phyloP scores from a whole-genome alignment of 2,113 vertebrate genomes.

The Erythrocercus mccallii region DNA sequence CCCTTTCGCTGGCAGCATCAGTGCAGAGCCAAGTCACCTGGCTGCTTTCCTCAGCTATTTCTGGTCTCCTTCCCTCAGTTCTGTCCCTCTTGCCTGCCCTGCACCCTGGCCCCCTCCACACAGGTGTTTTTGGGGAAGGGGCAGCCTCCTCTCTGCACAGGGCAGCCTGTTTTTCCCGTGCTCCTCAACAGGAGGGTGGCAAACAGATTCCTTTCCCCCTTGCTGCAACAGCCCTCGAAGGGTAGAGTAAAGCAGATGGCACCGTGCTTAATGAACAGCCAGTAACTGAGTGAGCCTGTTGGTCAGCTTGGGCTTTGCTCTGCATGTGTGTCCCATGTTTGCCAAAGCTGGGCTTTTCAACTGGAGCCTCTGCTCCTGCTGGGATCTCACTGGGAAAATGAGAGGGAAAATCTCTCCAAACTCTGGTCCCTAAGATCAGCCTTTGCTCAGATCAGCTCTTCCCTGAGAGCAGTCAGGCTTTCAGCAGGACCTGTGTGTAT shows the following conservation, averaged over 20 bases:
- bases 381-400: fast-evolving
- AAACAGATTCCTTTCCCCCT: not conserved
- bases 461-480: not conserved
- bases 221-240: not conserved
- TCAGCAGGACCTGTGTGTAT: not conserved
- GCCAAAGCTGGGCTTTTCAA: not conserved
- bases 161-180: not conserved
- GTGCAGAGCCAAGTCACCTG: not conserved
- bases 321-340: not conserved
- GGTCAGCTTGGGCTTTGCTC: not conserved
- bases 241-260: not conserved
- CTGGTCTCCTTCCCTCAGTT: fast-evolving
- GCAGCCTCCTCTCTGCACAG: fast-evolving
- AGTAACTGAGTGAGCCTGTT: not conserved
- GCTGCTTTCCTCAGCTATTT: not conserved
- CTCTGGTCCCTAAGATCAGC: not conserved
- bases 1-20: not conserved
- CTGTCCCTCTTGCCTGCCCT: not conserved
- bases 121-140: not conserved
- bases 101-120: not conserved
- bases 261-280: not conserved
- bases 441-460: not conserved
- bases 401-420: not conserved
- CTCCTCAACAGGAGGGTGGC: not conserved
- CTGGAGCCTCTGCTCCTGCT: not conserved